These are phyloP conservation scores for Phocoena sinus DNA, from an alignment of 2,113 vertebrate species.

Conservation along the genomic window DNA sequence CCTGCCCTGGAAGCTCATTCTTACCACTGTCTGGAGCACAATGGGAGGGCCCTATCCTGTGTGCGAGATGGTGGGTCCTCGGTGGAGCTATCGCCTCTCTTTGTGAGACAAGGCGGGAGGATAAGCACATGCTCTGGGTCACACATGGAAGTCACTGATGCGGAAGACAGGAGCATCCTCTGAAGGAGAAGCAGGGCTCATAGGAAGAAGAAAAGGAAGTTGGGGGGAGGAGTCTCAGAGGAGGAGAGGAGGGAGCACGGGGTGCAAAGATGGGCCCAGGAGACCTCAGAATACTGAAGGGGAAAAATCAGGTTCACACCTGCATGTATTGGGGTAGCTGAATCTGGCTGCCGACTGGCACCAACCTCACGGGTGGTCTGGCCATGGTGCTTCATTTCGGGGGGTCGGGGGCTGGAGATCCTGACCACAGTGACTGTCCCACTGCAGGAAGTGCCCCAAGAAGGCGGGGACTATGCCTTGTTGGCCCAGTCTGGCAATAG, in stretches of 20 bases:
- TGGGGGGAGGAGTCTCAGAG: conserved; percentile 48
- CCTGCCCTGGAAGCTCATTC: conserved; percentile 87
- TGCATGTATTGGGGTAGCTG: conserved; percentile 88
- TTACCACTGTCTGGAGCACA: conserved; percentile 73
- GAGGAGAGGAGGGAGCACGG: not conserved
- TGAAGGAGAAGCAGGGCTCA: conserved; percentile 38
- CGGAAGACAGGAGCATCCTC: conserved; percentile 15
- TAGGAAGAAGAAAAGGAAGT: conserved; percentile 60
- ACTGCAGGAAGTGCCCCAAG: conserved; percentile 90
- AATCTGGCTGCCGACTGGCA: conserved; percentile 89
- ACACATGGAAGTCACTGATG: conserved; percentile 67
- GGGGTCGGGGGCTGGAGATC: conserved; percentile 81
- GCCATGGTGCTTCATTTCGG: conserved; percentile 90
- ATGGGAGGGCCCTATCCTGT: conserved; percentile 82
- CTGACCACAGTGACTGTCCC: conserved; percentile 90
- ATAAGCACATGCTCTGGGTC: conserved; percentile 37
- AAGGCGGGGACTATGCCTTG: conserved; percentile 87
- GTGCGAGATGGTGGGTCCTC: conserved; percentile 88
- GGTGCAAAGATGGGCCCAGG: not conserved
- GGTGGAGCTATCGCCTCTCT: conserved; percentile 87
- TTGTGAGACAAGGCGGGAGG: conserved; percentile 86
- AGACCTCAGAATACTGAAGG: not conserved
- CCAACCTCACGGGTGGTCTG: conserved; percentile 90
- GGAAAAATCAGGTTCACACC: conserved; percentile 69
- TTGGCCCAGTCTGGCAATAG: conserved; percentile 86